phyloP scores from a whole-genome alignment of 1,140 invertebrate species.

The Eriosoma lanigerum region DNA sequence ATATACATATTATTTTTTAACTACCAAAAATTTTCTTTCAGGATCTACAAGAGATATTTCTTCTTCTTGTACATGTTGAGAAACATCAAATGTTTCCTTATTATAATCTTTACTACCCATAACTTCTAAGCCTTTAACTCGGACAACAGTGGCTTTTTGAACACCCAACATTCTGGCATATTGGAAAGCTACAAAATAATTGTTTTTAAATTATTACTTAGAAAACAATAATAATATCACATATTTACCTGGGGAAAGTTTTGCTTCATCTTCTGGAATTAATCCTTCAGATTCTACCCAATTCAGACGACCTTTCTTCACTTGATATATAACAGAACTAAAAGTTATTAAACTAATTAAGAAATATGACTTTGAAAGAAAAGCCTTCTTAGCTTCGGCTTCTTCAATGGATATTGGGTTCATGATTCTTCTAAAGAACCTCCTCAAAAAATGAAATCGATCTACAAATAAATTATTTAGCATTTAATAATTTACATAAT shows the following conservation, averaged over 20 bases:
- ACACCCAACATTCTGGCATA: conserved; percentile 37
- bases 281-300: conserved; percentile 40
- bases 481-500: too few relatives aligned
- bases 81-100: conserved; percentile 30
- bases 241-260: conserved; percentile 30
- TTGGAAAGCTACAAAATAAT: conserved; percentile 13
- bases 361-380: conserved; percentile 10
- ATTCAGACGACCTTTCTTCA: conserved; percentile 14
- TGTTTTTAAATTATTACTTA: not conserved
- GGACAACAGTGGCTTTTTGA: conserved; percentile 20
- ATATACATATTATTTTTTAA: not conserved
- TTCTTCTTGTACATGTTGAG: conserved; percentile 32
- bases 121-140: conserved; percentile 15
- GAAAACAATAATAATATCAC: not conserved
- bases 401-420: conserved; percentile 29
- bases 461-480: not conserved
- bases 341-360: not conserved
- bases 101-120: conserved; percentile 10
- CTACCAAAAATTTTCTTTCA: conserved; percentile 15
- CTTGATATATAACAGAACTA: not conserved
- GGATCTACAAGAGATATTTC: not conserved
- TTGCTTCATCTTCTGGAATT: conserved; percentile 26
- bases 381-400: conserved; percentile 13
- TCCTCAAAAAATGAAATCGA: not conserved
- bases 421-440: conserved; percentile 43